Conservation (phyloP, 2,888 invertebrate species). For the Empis livida region DNA sequence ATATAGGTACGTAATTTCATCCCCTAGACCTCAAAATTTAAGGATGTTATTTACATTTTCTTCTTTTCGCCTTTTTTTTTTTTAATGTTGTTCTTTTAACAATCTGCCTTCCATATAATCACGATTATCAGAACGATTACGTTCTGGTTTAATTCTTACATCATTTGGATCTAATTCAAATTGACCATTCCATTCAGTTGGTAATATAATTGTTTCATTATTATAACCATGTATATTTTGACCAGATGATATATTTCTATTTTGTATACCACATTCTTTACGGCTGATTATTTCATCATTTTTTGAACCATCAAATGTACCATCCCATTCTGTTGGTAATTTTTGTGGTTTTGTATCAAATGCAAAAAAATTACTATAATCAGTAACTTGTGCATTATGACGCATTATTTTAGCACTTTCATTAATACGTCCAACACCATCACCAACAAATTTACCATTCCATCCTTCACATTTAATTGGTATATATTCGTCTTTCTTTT, state of each 20-base stretch:
- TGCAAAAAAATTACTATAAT: slow-evolving; percentile 31
- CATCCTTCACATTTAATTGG: slow-evolving; percentile 36
- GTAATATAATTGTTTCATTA: slow-evolving; percentile 25
- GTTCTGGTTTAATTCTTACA: slow-evolving; percentile 29
- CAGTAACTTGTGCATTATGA: slow-evolving; percentile 29
- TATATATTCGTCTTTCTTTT: slow-evolving; percentile 30
- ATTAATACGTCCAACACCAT: slow-evolving; percentile 17
- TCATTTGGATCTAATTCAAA: slow-evolving; percentile 30
- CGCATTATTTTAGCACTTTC: slow-evolving; percentile 30
- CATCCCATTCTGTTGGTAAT: slow-evolving; percentile 32
- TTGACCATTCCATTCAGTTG: slow-evolving; percentile 31
- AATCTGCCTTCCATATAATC: slow-evolving; percentile 24
- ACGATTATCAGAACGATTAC: slow-evolving; percentile 32
- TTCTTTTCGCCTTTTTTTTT: not conserved
- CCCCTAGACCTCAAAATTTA: no score
- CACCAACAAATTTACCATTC: slow-evolving; percentile 32
- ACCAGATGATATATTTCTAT: slow-evolving; percentile 31
- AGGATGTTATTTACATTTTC: no score
- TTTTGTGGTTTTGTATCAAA: slow-evolving; percentile 26
- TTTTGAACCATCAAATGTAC: slow-evolving; percentile 25
- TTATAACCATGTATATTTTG: slow-evolving; percentile 27
- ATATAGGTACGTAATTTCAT: no score
- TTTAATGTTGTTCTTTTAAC: not conserved
- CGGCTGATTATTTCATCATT: slow-evolving; percentile 24
- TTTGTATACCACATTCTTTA: slow-evolving; percentile 14